These are phyloP conservation scores for Campylomormyrus numenius DNA, from an alignment of 2,113 vertebrate species.

Conservation along the genomic window DNA sequence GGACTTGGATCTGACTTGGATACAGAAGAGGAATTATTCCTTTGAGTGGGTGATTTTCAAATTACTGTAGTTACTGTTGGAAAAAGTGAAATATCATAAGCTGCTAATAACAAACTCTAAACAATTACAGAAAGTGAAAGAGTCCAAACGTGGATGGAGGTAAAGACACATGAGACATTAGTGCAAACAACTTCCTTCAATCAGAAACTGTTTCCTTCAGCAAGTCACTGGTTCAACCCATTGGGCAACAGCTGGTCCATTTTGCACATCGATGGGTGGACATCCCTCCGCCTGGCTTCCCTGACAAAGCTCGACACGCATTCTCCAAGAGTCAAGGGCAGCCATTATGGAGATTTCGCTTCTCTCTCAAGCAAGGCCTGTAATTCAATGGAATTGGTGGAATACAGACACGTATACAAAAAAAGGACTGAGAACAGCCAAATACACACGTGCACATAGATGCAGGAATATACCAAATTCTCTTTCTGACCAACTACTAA, in stretches of 20 bases:
- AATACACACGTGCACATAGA: slow-evolving; percentile 6
- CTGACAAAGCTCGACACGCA: background rate
- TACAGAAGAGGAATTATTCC: background rate
- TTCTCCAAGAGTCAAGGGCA: background rate
- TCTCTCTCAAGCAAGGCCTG: background rate
- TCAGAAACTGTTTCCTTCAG: background rate
- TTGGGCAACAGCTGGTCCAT: background rate
- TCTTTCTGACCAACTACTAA: background rate
- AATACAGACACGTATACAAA: background rate
- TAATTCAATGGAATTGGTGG: background rate
- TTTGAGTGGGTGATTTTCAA: background rate
- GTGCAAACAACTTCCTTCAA: background rate
- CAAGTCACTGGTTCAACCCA: background rate
- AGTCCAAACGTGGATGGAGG: background rate
- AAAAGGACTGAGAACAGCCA: background rate
- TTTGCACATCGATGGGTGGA: background rate
- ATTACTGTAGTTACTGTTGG: background rate
- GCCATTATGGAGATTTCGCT: background rate
- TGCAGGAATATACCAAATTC: slow-evolving; percentile 2
- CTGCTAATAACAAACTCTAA: background rate
- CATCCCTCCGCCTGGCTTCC: background rate
- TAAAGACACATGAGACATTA: background rate
- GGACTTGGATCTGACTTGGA: background rate
- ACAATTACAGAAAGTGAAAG: background rate
- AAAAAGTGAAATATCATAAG: background rate